phyloP scores from a whole-genome alignment of 2,888 invertebrate species.

The Drosophila affinis region DNA sequence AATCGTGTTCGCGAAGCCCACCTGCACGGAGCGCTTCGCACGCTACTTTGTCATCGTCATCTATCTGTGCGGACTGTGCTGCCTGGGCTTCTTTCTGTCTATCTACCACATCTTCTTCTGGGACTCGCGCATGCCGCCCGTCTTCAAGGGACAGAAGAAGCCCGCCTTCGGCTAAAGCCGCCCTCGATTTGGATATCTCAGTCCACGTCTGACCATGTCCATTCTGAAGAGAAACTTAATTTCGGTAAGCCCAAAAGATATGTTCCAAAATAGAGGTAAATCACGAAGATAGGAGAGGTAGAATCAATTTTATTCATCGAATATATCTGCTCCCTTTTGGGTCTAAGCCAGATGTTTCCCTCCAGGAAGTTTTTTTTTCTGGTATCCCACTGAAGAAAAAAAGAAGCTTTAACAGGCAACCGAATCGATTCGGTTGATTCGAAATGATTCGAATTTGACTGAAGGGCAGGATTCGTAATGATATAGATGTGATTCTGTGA shows the following conservation, averaged over 20 bases:
- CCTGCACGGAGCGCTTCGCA: conserved; percentile 77
- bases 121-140: conserved; percentile 83
- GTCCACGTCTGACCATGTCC: not conserved
- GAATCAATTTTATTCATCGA: no score
- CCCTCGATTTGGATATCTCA: not conserved
- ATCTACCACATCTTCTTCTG: conserved; percentile 83
- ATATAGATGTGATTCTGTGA: no score
- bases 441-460: no score
- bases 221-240: not conserved
- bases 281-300: no score
- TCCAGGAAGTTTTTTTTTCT: no score
- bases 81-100: conserved; percentile 81
- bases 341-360: no score
- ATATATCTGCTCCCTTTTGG: no score
- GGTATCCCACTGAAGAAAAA: no score
- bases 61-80: conserved; percentile 81
- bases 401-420: no score
- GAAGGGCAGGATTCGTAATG: no score
- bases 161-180: conserved; percentile 57
- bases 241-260: not conserved
- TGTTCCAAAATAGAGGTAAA: no score
- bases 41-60: conserved; percentile 80
- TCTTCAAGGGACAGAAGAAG: conserved; percentile 81
- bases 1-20: conserved; percentile 69
- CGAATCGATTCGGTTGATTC: no score